Base-by-base conservation (phyloP, 2,888 invertebrate genomes). In the Cotesia congregata region DNA sequence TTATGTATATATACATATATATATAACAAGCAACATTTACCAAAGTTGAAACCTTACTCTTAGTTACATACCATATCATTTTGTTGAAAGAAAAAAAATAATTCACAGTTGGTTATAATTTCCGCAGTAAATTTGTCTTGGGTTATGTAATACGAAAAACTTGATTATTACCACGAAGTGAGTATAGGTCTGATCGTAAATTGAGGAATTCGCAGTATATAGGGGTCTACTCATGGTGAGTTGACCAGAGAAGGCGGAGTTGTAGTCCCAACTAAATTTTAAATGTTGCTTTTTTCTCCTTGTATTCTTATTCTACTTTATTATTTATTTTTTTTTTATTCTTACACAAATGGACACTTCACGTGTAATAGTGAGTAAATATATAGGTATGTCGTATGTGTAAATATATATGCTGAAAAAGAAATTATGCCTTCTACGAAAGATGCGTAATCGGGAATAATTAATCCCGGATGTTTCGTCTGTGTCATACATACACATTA, bases 151-250 rank as follows among this genome's bases (percentile, higher is more conserved):
- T 17, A 67, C 50, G 50, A 30, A 65, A 30, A 40, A 41, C 61
- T 15, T 60, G 61, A 15, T 41, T 41, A 64, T 5, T 69, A 75
- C 75, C 61, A 68, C 75, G 62, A 70, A 73, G 67, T 50, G 38
- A 75, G 62, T 40, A 75, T 40, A 61, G 69, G 64, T 70, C 64
- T 20, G 64, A 69, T 75, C 75, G 75, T 75, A 75, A 75, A 75
- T 75, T 75, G 41, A 75, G 75, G 75, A 75, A 75, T 75, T 62
- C 70, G 75, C 75, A 75, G 75, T 69, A 75, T 75, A 67, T 59
- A 39, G 50, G 38, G 60, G 50, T 50, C 50, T 50, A 50, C 50
- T 50, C 50, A 12, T 15, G 50, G 50, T 69, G 50, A 70, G 50
- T 30, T 15, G 30, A 64, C 62, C 61, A 62, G 62, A 74, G 50